A percentile compares a stretch with the other conserved stretches of the same genome.
Conservation (phyloP, 2,888 invertebrate species). For the Pammene aurita region DNA sequence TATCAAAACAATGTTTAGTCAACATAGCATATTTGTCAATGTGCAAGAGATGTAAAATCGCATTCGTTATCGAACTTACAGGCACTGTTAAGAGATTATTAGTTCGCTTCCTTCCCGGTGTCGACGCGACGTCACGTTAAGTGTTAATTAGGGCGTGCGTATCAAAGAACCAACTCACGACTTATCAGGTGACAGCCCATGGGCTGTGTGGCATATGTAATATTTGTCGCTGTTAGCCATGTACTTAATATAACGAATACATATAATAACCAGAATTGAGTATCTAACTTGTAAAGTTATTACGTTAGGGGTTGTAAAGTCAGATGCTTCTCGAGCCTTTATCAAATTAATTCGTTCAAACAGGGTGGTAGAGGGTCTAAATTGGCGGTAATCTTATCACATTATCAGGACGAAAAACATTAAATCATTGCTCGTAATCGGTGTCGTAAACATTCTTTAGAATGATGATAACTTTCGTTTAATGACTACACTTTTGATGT, state of each 20-base stretch:
- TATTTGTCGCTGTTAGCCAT: constrained; percentile 17
- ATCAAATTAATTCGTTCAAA: constrained; percentile 9
- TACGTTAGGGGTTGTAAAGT: constrained; percentile 12
- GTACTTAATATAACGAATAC: background rate
- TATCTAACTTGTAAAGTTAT: background rate
- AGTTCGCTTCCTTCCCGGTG: background rate
- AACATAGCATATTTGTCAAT: background rate
- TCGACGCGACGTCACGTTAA: constrained; percentile 16
- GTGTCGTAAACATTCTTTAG: constrained; percentile 9
- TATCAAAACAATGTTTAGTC: background rate
- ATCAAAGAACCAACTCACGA: constrained; percentile 38
- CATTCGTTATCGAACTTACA: background rate
- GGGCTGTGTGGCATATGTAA: constrained; percentile 18
- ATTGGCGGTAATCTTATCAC: constrained; percentile 4
- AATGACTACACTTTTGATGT: background rate
- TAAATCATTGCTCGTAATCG: constrained; percentile 12
- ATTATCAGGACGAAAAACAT: constrained; percentile 3
- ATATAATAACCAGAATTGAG: background rate
- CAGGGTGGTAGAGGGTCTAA: constrained; percentile 6
- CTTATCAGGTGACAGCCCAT: constrained; percentile 29
- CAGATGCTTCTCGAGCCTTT: background rate
- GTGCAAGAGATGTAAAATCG: background rate
- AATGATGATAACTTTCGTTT: background rate
- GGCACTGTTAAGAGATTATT: background rate
- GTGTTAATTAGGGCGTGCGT: constrained; percentile 36